Conservation (phyloP, 2,888 invertebrate species). For the Linyphia triangularis region DNA sequence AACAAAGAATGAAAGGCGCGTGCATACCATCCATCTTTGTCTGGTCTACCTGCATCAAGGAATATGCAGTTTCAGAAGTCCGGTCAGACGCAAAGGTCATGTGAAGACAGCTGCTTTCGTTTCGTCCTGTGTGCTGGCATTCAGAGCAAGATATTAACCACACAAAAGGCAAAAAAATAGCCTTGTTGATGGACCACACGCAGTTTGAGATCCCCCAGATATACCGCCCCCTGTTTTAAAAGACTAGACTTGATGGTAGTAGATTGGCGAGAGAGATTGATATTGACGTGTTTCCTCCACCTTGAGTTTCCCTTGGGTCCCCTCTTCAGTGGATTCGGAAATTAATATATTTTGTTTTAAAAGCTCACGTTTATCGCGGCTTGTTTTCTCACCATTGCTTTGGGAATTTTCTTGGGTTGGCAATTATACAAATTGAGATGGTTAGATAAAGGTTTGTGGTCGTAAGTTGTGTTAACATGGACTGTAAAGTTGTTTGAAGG, state of each 20-base stretch:
- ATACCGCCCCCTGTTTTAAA: slow-evolving; percentile 53
- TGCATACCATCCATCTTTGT: slow-evolving; percentile 34
- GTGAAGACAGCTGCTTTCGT: slow-evolving; percentile 58
- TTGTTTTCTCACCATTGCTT: not conserved
- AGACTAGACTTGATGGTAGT: slow-evolving; percentile 57
- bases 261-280: slow-evolving; percentile 65
- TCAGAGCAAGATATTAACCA: slow-evolving; percentile 35
- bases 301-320: not conserved
- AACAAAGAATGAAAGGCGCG: not conserved
- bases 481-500: no score
- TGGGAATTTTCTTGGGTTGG: no score
- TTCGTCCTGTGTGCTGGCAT: slow-evolving; percentile 17
- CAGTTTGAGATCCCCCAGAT: slow-evolving; percentile 30
- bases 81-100: slow-evolving; percentile 68
- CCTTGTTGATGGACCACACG: slow-evolving; percentile 65
- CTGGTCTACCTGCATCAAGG: slow-evolving; percentile 20
- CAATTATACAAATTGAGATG: not conserved
- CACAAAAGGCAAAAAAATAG: slow-evolving; percentile 31
- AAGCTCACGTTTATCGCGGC: not conserved
- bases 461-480: not conserved
- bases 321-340: not conserved
- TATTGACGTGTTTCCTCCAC: slow-evolving; percentile 56
- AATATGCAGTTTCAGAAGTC: not conserved
- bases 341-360: slow-evolving; percentile 13
- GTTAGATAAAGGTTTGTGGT: not conserved